A percentile compares a stretch with the other conserved stretches of the same genome.
Evolutionary conservation across 92 coral and sea anemone genomes (phyloP).

Genomic region (Epizoanthus illoricatus): DNA sequence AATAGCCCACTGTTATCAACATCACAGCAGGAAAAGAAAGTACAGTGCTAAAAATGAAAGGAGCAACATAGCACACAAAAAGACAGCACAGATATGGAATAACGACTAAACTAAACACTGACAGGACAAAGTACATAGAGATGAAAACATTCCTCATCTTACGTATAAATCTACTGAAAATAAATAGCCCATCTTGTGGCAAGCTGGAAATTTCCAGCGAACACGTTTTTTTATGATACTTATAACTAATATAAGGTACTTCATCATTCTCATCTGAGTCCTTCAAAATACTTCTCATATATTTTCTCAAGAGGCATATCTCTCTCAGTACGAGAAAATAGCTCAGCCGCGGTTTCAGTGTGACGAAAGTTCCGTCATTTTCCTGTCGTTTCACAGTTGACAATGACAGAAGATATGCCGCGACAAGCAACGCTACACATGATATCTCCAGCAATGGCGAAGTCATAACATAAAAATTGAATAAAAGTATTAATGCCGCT

Average conservation of each 20-base stretch:
- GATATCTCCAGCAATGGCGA: not conserved
- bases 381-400: not conserved
- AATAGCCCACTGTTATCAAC: constrained; percentile 1
- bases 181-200: not conserved
- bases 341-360: not conserved
- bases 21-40: not conserved
- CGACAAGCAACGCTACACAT: not conserved
- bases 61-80: not conserved
- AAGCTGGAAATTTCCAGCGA: not conserved
- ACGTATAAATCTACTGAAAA: not conserved
- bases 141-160: not conserved
- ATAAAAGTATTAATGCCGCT: not conserved
- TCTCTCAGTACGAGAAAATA: constrained; percentile 13
- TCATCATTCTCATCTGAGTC: not conserved
- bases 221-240: not conserved
- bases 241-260: not conserved
- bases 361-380: not conserved
- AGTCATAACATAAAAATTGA: not conserved
- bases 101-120: constrained; percentile 25
- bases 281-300: constrained; percentile 27
- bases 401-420: not conserved
- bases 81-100: constrained; percentile 25
- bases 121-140: not conserved
- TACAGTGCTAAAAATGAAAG: not conserved
- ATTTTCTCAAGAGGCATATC: constrained; percentile 31